These are phyloP conservation scores for Taeniopygia guttata DNA, from an alignment of 2,797 vertebrate genomes.

Conservation along the genomic window DNA sequence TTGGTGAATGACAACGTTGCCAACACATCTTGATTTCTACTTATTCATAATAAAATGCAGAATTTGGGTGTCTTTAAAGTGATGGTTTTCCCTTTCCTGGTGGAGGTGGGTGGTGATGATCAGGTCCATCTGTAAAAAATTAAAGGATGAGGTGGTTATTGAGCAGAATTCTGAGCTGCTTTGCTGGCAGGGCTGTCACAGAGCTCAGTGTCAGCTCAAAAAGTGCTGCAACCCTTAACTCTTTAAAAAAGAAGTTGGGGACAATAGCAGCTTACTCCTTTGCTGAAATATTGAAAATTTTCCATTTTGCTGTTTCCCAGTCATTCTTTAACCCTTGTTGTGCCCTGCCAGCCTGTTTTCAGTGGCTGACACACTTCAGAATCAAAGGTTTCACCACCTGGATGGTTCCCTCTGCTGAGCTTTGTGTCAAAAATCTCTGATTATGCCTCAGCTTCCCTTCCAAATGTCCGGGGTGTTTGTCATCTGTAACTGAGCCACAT, in stretches of 20 bases:
- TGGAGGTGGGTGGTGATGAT: slow-evolving; percentile 1
- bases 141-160: neutral
- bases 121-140: slow-evolving; percentile 30
- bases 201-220: neutral
- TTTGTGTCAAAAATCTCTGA: neutral
- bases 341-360: neutral
- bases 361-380: neutral
- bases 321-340: neutral
- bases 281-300: neutral
- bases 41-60: slow-evolving; percentile 17
- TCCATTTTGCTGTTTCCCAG: neutral
- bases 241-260: neutral
- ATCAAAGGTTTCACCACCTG: neutral
- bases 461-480: neutral
- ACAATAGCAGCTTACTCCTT: neutral
- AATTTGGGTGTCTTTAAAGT: slow-evolving; percentile 1
- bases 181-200: neutral
- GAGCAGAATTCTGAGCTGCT: neutral
- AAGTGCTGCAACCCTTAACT: neutral
- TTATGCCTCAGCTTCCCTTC: neutral
- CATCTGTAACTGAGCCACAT: neutral
- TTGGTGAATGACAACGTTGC: neutral
- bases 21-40: neutral
- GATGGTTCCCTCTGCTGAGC: neutral
- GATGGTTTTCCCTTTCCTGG: neutral